These are phyloP conservation scores for Perca schrenkii DNA, from an alignment of 2,113 vertebrate genomes.

Conservation along the genomic window DNA sequence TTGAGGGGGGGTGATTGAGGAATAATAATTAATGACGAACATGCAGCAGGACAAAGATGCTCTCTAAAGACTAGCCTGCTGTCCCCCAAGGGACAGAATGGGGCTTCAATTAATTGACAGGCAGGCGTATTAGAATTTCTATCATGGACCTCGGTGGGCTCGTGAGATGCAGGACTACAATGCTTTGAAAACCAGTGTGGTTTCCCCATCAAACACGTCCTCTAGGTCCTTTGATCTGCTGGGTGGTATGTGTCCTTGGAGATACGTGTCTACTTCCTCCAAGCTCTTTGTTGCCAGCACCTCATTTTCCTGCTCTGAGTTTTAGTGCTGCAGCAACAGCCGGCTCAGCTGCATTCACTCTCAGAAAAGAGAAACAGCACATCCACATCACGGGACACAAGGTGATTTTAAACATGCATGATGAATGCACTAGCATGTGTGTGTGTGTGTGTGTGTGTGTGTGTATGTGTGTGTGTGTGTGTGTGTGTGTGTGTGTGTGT, in stretches of 20 bases:
- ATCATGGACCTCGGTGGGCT: slow-evolving; percentile 68
- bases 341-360: slow-evolving; percentile 48
- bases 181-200: slow-evolving; percentile 81
- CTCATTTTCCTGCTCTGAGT: slow-evolving; percentile 74
- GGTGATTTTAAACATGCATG: slow-evolving; percentile 54
- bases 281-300: slow-evolving; percentile 77
- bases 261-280: slow-evolving; percentile 78
- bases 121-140: slow-evolving; percentile 74
- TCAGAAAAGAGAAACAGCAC: slow-evolving; percentile 47
- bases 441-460: neutral
- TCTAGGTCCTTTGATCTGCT: slow-evolving; percentile 80
- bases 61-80: slow-evolving; percentile 68
- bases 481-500: neutral
- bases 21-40: slow-evolving; percentile 73
- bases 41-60: slow-evolving; percentile 64
- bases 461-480: neutral
- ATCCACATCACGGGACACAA: slow-evolving; percentile 40
- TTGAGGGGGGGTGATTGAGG: slow-evolving; percentile 65
- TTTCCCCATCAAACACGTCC: slow-evolving; percentile 82
- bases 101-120: slow-evolving; percentile 83
- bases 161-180: slow-evolving; percentile 69
- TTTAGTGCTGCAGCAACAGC: slow-evolving; percentile 54
- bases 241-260: slow-evolving; percentile 85
- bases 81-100: slow-evolving; percentile 63
- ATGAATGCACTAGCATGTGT: slow-evolving; percentile 10